A percentile compares a stretch with the other conserved stretches of the same genome.
Conservation (phyloP, 2,888 invertebrate genomes). For the Melanchra persicariae region DNA sequence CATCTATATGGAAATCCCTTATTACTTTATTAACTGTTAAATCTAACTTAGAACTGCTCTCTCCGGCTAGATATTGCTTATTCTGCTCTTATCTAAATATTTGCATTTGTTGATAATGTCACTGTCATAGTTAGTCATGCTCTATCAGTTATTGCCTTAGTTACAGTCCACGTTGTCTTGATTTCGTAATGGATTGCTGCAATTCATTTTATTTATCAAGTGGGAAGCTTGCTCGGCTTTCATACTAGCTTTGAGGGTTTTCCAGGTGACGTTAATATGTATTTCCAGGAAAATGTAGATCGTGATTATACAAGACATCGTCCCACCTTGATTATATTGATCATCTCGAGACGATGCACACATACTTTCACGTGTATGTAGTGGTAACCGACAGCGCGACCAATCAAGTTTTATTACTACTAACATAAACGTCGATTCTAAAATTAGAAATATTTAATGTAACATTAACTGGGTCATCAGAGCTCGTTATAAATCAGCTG, state of each 20-base stretch:
- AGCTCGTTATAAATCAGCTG: constrained; percentile 53
- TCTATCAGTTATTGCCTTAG: constrained; percentile 56
- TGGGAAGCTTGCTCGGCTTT: constrained; percentile 6
- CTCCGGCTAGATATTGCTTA: constrained; percentile 50
- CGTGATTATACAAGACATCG: neutral
- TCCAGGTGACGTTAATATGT: constrained; percentile 2
- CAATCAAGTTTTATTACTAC: constrained; percentile 60
- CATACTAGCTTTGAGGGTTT: constrained; percentile 4
- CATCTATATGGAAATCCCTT: constrained; percentile 73
- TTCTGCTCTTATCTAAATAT: constrained; percentile 51
- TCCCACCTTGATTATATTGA: constrained; percentile 33
- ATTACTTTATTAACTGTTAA: constrained; percentile 63
- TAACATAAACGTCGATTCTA: constrained; percentile 46
- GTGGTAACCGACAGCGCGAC: constrained; percentile 40
- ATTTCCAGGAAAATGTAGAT: neutral
- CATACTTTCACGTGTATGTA: constrained; percentile 45
- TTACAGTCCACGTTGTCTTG: constrained; percentile 36
- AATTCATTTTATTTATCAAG: constrained; percentile 35
- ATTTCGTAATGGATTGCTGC: constrained; percentile 51
- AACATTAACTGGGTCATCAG: constrained; percentile 61
- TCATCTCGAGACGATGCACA: constrained; percentile 26
- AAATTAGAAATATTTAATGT: constrained; percentile 55
- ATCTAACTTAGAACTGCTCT: constrained; percentile 44
- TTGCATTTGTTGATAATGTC: constrained; percentile 59
- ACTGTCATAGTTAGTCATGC: constrained; percentile 45